These are phyloP conservation scores for Oryzias curvinotus DNA, from an alignment of 2,113 vertebrate genomes.

Conservation along the genomic window DNA sequence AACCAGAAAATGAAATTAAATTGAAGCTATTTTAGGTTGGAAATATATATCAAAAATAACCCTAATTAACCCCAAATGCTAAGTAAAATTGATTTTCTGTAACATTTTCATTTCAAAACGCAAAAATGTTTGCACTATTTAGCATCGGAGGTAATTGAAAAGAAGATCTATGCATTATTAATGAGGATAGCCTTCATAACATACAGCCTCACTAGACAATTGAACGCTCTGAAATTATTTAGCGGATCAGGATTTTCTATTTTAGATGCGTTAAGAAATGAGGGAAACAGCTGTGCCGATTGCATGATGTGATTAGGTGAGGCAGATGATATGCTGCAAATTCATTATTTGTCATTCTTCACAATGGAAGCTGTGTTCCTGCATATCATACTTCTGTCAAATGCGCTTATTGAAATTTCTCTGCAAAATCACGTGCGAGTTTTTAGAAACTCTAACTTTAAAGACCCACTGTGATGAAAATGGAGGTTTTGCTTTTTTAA, in stretches of 20 bases:
- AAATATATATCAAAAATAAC: constrained; percentile 20
- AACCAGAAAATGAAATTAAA: constrained; percentile 29
- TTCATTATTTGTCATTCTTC: constrained; percentile 65
- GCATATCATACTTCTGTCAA: constrained; percentile 20
- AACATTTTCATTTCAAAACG: neutral
- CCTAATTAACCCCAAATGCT: constrained; percentile 19
- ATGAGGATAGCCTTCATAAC: constrained; percentile 1
- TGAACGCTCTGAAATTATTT: constrained; percentile 53
- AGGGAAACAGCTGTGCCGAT: constrained; percentile 64
- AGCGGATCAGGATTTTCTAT: constrained; percentile 59
- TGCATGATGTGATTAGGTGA: constrained; percentile 60
- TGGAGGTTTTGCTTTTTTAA: no score
- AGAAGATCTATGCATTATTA: constrained; percentile 33
- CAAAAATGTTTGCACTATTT: constrained; percentile 22
- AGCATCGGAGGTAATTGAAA: constrained; percentile 44
- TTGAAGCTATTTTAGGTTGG: constrained; percentile 22
- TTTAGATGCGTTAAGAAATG: constrained; percentile 42
- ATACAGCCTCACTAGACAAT: constrained; percentile 21
- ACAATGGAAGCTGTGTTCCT: constrained; percentile 30
- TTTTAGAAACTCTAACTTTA: no score
- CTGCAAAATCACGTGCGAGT: no score
- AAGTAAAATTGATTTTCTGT: no score
- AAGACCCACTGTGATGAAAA: no score
- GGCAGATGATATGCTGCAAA: constrained; percentile 44
- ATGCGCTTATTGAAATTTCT: neutral